Base-by-base conservation (phyloP, 2,888 invertebrate species). In the Lissocephala sabroskyi region DNA sequence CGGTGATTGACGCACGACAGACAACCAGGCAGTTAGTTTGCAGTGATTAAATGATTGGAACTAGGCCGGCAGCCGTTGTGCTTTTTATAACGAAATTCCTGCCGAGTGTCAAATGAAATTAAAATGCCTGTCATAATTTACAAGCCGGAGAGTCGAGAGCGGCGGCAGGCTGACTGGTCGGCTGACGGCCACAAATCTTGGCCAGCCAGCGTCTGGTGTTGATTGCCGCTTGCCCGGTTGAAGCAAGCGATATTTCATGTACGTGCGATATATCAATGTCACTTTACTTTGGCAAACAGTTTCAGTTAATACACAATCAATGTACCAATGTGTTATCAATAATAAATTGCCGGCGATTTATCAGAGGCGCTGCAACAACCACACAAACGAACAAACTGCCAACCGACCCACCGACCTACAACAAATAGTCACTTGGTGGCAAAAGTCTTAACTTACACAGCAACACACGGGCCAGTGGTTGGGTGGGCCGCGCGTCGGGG, bases 291-390 rank as follows among this genome's bases (percentile, higher is more conserved):
- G 78, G 75, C 76, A 77, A 77, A 77, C 71, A 70, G 73, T 77
- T 73, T 73, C 73, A 71, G 78, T 77, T 73, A 73, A 73, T 73
- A 74, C 78, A 73, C 73, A 73, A 73, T 73, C 73, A 73, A 78
- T 73, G 73, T 76, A 66, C 73, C 78, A 78, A 78, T 73, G 78
- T 76, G 73, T 78, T 73, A 75, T 73, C 73, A 73, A 73, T 73
- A 75, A 73, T 73, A 73, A 73, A 73, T 73, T 71, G 78, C 75
- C 56, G 52, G 71, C 78, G 67, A 73, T 73, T 73, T 73, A 73
- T 73, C 73, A 77, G n/a, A n/a, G 78, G 45, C 71, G 66, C 45
- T 74, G 64, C 70, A 62, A 17, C 30, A 36, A 33, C 41, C 16
- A 36, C 13, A n/a, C 17, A 13, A 19, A 36, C 35, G 26, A 13